These are phyloP conservation scores for Anarsia innoxiella DNA, from an alignment of 2,888 invertebrate species.

Conservation along the genomic window DNA sequence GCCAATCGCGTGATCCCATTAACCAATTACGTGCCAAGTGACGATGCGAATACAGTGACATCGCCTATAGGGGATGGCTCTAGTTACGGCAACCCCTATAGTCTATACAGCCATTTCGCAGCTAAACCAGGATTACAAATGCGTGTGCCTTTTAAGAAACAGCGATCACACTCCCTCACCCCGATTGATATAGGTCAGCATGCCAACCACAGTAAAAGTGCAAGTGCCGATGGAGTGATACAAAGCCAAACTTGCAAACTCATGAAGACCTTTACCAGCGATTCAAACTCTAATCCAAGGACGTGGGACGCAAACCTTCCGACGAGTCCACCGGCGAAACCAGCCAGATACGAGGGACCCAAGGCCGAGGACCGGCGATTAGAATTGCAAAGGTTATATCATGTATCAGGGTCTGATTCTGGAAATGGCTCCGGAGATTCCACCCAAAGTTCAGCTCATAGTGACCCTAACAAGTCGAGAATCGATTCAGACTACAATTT, in stretches of 20 bases:
- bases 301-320: conserved; percentile 70
- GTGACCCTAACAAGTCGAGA: conserved; percentile 79
- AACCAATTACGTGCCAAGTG: conserved; percentile 77
- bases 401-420: conserved; percentile 90
- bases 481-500: conserved; percentile 72
- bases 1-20: conserved; percentile 87
- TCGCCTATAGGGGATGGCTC: conserved; percentile 50
- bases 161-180: conserved; percentile 87
- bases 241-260: conserved; percentile 64
- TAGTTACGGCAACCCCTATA: conserved; percentile 58
- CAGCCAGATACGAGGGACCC: conserved; percentile 70
- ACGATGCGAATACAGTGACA: conserved; percentile 45
- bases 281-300: conserved; percentile 66
- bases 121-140: conserved; percentile 56
- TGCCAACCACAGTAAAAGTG: conserved; percentile 75
- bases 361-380: conserved; percentile 77
- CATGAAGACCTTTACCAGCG: conserved; percentile 57
- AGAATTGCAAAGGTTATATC: conserved; percentile 80
- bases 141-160: conserved; percentile 65
- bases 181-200: conserved; percentile 74
- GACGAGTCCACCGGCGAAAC: conserved; percentile 77
- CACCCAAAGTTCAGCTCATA: conserved; percentile 80
- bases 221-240: conserved; percentile 82
- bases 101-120: conserved; percentile 66
- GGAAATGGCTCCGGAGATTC: conserved; percentile 93